These are phyloP conservation scores for Dendroctonus ponderosae DNA, from an alignment of 1,140 invertebrate genomes.

Conservation along the genomic window DNA sequence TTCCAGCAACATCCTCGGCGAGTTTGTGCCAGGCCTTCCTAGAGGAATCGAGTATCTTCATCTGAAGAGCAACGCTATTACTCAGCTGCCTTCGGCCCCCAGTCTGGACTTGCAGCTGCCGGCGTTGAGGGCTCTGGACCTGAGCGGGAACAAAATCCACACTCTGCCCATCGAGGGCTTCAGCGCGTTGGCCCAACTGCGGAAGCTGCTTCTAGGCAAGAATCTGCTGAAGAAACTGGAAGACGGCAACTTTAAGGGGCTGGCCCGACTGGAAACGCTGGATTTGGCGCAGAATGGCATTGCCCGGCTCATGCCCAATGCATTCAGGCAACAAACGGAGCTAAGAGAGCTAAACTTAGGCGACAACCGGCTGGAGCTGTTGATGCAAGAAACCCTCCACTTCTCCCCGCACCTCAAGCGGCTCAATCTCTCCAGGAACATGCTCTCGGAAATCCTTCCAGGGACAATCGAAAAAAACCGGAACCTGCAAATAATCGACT, in stretches of 20 bases:
- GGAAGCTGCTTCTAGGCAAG: constrained; percentile 71
- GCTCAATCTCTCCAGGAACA: constrained; percentile 76
- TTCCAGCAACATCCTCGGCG: constrained; percentile 69
- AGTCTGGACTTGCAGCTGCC: constrained; percentile 68
- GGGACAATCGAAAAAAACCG: constrained; percentile 65
- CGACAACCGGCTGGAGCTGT: constrained; percentile 71
- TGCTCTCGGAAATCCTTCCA: constrained; percentile 66
- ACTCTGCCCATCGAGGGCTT: constrained; percentile 66
- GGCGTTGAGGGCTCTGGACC: constrained; percentile 68
- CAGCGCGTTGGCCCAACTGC: constrained; percentile 66
- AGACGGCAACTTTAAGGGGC: constrained; percentile 66
- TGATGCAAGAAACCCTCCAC: constrained; percentile 67
- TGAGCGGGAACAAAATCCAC: constrained; percentile 75
- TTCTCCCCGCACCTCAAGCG: constrained; percentile 63
- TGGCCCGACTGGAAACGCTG: constrained; percentile 71
- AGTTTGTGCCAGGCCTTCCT: constrained; percentile 71
- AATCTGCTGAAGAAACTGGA: constrained; percentile 73
- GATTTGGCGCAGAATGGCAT: constrained; percentile 76
- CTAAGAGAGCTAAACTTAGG: constrained; percentile 70
- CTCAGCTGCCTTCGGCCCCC: constrained; percentile 62
- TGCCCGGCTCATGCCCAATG: constrained; percentile 62
- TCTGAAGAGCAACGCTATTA: constrained; percentile 71
- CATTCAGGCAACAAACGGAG: constrained; percentile 62
- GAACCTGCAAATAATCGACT: constrained; percentile 69
- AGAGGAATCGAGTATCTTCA: constrained; percentile 75